Percentiles rank a stretch among this genome's conserved stretches.
Conservation (phyloP, 2,113 vertebrate genomes). For the Caracal caracal region DNA sequence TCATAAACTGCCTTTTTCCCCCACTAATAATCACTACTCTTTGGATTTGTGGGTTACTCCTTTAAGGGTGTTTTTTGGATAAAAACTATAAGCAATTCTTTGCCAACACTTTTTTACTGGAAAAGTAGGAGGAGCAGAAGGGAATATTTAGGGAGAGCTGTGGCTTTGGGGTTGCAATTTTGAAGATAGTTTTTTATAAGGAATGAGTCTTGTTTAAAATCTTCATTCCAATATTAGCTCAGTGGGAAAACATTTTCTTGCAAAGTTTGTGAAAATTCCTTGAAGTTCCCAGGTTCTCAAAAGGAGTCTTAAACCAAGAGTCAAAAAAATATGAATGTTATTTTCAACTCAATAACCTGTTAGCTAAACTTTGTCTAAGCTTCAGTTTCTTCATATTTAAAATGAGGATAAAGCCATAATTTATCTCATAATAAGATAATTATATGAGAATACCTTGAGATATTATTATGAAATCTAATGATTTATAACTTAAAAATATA, state of each 20-base stretch:
- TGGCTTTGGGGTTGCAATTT: constrained; percentile 63
- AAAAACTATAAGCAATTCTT: not conserved
- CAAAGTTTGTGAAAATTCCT: constrained; percentile 45
- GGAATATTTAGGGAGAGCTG: constrained; percentile 38
- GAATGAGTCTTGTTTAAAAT: not conserved
- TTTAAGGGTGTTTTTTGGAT: constrained; percentile 44
- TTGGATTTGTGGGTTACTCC: not conserved
- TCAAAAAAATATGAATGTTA: not conserved
- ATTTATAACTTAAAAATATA: not conserved
- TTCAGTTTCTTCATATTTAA: constrained; percentile 27
- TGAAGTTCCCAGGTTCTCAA: not conserved
- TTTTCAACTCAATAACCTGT: not conserved
- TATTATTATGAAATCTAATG: not conserved
- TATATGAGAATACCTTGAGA: not conserved
- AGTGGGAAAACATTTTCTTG: constrained; percentile 39
- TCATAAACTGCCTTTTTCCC: not conserved
- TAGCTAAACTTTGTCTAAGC: not conserved
- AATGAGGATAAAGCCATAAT: not conserved
- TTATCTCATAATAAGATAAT: not conserved
- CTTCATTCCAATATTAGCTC: constrained; percentile 53
- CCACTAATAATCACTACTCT: not conserved
- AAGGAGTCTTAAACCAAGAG: not conserved
- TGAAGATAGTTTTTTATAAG: constrained; percentile 51
- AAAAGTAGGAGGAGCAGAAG: constrained; percentile 32
- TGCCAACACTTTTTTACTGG: constrained; percentile 6